Evolutionary conservation across 2,888 invertebrate genomes (phyloP).

Genomic region (Apodemia hepburni): DNA sequence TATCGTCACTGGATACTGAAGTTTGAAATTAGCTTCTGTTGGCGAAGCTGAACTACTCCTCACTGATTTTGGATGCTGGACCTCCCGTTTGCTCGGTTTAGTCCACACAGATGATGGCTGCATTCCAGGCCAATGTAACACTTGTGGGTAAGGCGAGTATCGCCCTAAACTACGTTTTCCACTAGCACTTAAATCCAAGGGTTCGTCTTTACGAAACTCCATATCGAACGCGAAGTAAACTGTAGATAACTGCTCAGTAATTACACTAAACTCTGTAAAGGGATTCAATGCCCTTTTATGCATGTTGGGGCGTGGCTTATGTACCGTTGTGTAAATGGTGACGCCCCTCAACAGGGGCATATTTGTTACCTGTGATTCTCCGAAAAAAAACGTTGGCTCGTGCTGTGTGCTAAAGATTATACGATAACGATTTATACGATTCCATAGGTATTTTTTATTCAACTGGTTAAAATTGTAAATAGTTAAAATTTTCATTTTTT

Average conservation of each 20-base stretch:
- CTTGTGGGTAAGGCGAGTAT: not conserved
- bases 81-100: not conserved
- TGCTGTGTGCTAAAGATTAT: not conserved
- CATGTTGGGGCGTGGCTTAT: not conserved
- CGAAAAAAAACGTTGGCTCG: not conserved
- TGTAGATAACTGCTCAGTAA: not conserved
- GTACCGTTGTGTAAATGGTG: not conserved
- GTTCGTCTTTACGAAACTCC: not conserved
- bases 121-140: not conserved
- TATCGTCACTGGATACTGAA: not conserved
- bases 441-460: no score
- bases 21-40: not conserved
- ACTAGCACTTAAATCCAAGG: not conserved
- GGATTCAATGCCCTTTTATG: not conserved
- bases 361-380: not conserved
- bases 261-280: constrained; percentile 2
- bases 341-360: not conserved
- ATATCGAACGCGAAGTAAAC: not conserved
- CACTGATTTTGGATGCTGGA: not conserved
- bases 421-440: not conserved
- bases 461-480: no score
- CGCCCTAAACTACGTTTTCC: not conserved
- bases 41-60: not conserved
- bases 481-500: not conserved
- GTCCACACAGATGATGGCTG: constrained; percentile 1